Conservation (phyloP, 2,888 invertebrate species). For the Leucania comma region DNA sequence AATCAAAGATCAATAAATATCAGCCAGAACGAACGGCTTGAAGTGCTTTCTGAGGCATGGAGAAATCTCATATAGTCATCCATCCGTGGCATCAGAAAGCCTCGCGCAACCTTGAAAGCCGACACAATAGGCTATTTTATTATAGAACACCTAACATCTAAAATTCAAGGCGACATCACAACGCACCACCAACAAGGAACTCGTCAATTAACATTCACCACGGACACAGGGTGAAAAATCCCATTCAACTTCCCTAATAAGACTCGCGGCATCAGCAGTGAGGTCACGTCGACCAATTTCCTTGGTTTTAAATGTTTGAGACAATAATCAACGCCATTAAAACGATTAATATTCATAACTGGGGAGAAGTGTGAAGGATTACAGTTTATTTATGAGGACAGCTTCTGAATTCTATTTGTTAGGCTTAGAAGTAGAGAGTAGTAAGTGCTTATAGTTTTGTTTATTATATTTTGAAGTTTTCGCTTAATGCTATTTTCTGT, state of each 20-base stretch:
- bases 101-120: too few relatives aligned
- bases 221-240: conserved; percentile 59
- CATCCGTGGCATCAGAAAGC: too few relatives aligned
- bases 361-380: conserved; percentile 56
- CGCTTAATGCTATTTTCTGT: too few relatives aligned
- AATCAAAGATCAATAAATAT: too few relatives aligned
- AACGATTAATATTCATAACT: conserved; percentile 71
- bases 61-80: too few relatives aligned
- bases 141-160: conserved; percentile 5
- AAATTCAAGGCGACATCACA: conserved; percentile 7
- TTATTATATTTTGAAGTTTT: background rate
- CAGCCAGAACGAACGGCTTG: too few relatives aligned
- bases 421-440: conserved; percentile 13
- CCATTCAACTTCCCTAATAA: conserved; percentile 76
- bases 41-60: too few relatives aligned
- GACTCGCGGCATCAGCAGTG: conserved; percentile 72
- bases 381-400: conserved; percentile 59
- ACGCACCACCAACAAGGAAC: conserved; percentile 24
- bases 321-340: conserved; percentile 85
- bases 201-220: conserved; percentile 61
- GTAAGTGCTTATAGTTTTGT: background rate
- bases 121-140: background rate
- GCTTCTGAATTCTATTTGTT: conserved; percentile 51
- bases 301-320: conserved; percentile 80
- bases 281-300: conserved; percentile 80